Percentiles rank a stretch among this genome's conserved stretches.
phyloP scores from a whole-genome alignment of 2,113 vertebrate genomes.

The Myrmecobius fasciatus region DNA sequence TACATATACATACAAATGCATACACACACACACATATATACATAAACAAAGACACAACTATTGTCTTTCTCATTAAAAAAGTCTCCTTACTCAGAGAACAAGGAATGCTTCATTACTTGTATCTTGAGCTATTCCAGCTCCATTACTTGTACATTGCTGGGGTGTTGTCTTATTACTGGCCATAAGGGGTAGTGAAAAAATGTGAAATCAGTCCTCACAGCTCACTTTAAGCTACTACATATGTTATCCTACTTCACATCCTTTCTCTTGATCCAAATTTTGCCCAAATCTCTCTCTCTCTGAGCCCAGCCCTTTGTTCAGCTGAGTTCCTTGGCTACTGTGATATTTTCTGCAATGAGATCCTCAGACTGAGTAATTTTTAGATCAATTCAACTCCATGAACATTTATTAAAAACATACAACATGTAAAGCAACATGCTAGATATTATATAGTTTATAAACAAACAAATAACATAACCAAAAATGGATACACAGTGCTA shows the following conservation, averaged over 20 bases:
- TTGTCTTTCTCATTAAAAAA: not conserved
- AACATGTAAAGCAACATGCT: not conserved
- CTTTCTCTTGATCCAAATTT: not conserved
- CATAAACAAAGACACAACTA: too few species aligned
- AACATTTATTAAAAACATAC: not conserved
- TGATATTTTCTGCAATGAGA: not conserved
- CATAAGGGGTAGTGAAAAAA: not conserved
- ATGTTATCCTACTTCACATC: not conserved
- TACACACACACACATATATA: too few species aligned
- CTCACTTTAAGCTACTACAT: not conserved
- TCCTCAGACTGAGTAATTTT: not conserved
- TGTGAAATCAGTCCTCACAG: not conserved
- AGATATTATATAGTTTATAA: not conserved
- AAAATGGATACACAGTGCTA: not conserved
- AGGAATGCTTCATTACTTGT: not conserved
- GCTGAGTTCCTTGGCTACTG: not conserved
- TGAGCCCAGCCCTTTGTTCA: not conserved
- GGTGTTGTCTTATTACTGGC: not conserved
- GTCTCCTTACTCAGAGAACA: not conserved
- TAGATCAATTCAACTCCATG: not conserved
- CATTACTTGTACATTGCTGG: not conserved
- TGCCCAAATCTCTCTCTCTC: not conserved
- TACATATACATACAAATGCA: too few species aligned
- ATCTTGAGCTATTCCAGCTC: not conserved
- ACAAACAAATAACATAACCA: not conserved